Percentiles rank a stretch among this genome's conserved stretches.
Conservation (phyloP, 1,140 invertebrate genomes). For the Oreohelix idahoensis region DNA sequence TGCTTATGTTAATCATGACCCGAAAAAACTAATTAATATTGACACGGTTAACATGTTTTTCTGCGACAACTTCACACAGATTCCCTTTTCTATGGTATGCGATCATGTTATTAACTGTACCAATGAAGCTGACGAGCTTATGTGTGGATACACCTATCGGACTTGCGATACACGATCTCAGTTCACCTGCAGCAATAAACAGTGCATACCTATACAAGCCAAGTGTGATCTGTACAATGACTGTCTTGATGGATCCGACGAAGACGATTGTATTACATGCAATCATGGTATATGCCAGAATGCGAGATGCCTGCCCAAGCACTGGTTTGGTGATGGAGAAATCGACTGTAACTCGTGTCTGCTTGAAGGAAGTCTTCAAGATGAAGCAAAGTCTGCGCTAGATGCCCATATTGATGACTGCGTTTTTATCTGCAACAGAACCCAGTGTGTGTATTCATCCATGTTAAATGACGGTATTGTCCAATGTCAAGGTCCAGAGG, state of each 20-base stretch:
- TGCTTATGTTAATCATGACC: background rate
- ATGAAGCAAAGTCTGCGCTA: background rate
- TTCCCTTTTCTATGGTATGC: background rate
- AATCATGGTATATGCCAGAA: background rate
- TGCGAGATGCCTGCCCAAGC: conserved; percentile 16
- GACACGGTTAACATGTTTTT: background rate
- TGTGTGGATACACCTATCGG: background rate
- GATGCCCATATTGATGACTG: background rate
- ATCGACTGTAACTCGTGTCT: conserved; percentile 21
- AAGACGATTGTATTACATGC: conserved; percentile 13
- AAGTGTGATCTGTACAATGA: conserved; percentile 21
- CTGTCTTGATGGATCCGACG: conserved; percentile 10
- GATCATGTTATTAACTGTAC: background rate
- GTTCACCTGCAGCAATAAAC: background rate
- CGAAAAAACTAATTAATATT: background rate
- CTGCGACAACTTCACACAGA: conserved; percentile 10
- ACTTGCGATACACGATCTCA: background rate
- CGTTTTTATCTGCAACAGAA: conserved; percentile 23
- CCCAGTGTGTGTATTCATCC: background rate
- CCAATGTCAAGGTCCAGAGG: conserved; percentile 9
- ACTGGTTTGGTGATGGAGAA: conserved; percentile 21
- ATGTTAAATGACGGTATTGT: conserved; percentile 6
- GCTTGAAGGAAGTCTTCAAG: background rate
- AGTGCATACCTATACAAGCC: background rate
- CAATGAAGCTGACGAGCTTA: background rate